A percentile compares a stretch with the other conserved stretches of the same genome.
Evolutionary conservation across 1,140 invertebrate species (phyloP).

Genomic region (Chrysomallon squamiferum): DNA sequence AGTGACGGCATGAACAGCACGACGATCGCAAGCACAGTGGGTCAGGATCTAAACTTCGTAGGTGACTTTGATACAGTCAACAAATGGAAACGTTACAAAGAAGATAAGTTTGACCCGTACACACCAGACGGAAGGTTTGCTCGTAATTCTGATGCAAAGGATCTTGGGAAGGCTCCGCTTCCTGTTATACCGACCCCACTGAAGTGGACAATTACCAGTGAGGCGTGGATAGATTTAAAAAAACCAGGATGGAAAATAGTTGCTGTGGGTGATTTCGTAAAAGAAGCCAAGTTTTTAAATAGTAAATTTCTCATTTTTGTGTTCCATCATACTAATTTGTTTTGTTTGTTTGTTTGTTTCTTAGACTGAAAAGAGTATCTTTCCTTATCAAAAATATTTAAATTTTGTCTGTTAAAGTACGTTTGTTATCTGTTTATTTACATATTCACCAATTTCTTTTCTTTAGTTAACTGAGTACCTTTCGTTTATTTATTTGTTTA

Average conservation of each 20-base stretch:
- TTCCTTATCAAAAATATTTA: too few relatives aligned
- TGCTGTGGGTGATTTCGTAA: neutral
- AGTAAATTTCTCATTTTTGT: too few relatives aligned
- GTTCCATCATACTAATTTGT: too few relatives aligned
- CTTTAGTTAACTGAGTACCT: too few relatives aligned
- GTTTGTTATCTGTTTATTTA: too few relatives aligned
- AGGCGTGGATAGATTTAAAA: neutral
- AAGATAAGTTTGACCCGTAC: slow-evolving; percentile 44
- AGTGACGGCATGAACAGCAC: slow-evolving; percentile 28
- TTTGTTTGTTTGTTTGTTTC: too few relatives aligned
- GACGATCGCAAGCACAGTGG: slow-evolving; percentile 25
- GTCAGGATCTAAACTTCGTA: slow-evolving; percentile 37
- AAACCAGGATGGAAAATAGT: slow-evolving; percentile 3
- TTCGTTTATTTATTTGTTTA: too few relatives aligned
- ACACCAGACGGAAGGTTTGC: slow-evolving; percentile 23
- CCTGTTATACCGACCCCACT: slow-evolving; percentile 15
- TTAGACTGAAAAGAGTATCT: too few relatives aligned
- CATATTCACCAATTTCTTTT: too few relatives aligned
- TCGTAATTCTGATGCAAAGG: slow-evolving; percentile 3
- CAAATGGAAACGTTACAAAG: slow-evolving; percentile 42
- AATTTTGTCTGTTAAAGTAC: too few relatives aligned
- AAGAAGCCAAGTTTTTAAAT: too few relatives aligned
- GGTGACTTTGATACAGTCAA: slow-evolving; percentile 33
- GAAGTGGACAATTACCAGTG: slow-evolving; percentile 2
- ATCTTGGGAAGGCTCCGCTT: neutral